Conservation (phyloP, 1,140 invertebrate species). For the Parapsyche elsis region DNA sequence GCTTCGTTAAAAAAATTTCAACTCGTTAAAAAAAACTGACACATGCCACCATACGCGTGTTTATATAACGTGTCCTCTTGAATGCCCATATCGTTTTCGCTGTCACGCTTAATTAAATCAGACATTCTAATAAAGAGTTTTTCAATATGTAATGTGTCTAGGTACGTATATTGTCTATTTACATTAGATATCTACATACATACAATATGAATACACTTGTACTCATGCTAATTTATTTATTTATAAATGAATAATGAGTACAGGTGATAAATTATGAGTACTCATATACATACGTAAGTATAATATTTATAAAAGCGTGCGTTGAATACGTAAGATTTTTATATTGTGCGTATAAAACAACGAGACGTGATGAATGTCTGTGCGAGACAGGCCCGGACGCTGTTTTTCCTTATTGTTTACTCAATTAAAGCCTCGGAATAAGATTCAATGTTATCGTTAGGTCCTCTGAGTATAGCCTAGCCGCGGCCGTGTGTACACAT, state of each 20-base stretch:
- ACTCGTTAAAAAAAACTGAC: conserved; percentile 48
- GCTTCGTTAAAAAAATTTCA: conserved; percentile 54
- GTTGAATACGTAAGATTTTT: no score
- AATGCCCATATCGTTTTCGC: conserved; percentile 33
- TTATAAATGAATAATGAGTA: no score
- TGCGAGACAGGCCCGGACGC: conserved; percentile 44
- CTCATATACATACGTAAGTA: not conserved
- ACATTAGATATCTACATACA: not conserved
- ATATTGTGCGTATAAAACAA: not conserved
- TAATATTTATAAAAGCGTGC: not conserved
- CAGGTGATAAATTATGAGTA: no score
- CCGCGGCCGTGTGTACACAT: conserved; percentile 51
- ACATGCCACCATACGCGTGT: conserved; percentile 8
- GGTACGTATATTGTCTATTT: not conserved
- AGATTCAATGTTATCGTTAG: conserved; percentile 51
- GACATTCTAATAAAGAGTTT: not conserved
- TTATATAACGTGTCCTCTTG: conserved; percentile 11
- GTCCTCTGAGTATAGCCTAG: not conserved
- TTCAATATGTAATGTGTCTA: not conserved
- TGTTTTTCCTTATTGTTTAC: conserved; percentile 56
- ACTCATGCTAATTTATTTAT: no score
- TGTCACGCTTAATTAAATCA: conserved; percentile 45
- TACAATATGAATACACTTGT: not conserved
- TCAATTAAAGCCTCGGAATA: conserved; percentile 56
- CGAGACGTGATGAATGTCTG: not conserved